Base-by-base conservation (phyloP, 2,888 invertebrate genomes). In the Megastigmus dorsalis region DNA sequence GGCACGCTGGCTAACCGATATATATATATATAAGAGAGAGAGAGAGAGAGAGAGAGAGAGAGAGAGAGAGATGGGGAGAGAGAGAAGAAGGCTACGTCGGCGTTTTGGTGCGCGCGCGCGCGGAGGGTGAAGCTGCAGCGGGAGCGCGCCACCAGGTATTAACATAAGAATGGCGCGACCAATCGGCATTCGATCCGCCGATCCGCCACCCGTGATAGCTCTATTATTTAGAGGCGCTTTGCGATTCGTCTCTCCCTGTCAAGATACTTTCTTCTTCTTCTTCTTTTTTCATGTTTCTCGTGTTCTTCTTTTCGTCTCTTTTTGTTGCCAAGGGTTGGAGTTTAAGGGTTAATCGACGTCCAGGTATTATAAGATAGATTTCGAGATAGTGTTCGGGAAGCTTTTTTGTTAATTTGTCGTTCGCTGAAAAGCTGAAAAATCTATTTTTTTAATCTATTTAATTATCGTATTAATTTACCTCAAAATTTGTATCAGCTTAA, bases 81-180 rank as follows among this genome's bases (percentile, higher is more conserved):
- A n/a, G n/a, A n/a, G n/a, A n/a, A n/a, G n/a, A n/a, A 3, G 33
- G 20, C 23, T 9, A 2, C 65, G 50, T 5, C 10, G 9, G 23
- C 13, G 36, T 23, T 23, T 6, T 13, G 10, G 2, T 1, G 23
- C 15, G 13, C n/a, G n/a, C n/a, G n/a, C n/a, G n/a, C n/a, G n/a
- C n/a, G n/a, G n/a, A n/a, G n/a, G n/a, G n/a, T n/a, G 30, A n/a
- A 15, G 48, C 20, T 33, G 43, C 54, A 60, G 68, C 57, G 76
- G 77, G 75, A 71, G 73, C 45, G 66, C 26, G 33, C 3, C 65
- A 13, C 15, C 84, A 82, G 83, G 82, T 82, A 86, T 86, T 86
- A 86, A 82, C 84, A 83, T 85, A 84, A 86, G 84, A 85, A 85
- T 82, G 81, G 80, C 83, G 80, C 84, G 84, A 83, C 87, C 77